Percentiles rank a stretch among this genome's conserved stretches.
phyloP scores from a whole-genome alignment of 2,113 vertebrate species.

The Phaethornis superciliosus region DNA sequence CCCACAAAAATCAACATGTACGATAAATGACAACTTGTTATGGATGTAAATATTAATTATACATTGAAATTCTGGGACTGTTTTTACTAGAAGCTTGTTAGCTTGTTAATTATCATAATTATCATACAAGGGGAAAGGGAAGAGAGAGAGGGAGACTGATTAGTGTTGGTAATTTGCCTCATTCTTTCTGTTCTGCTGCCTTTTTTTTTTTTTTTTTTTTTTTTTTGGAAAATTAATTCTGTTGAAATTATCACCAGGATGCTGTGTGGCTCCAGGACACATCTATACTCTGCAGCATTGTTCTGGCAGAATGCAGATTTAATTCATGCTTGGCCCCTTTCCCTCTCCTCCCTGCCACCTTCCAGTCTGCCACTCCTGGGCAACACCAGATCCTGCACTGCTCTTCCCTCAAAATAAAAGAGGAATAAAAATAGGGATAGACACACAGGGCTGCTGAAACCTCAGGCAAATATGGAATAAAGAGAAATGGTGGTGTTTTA shows the following conservation, averaged over 20 bases:
- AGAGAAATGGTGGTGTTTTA: not conserved
- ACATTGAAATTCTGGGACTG: constrained; percentile 71
- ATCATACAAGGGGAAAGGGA: constrained; percentile 66
- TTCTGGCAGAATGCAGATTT: constrained; percentile 53
- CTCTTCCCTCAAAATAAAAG: not conserved
- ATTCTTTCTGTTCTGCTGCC: constrained; percentile 36
- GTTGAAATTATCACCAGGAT: constrained; percentile 61
- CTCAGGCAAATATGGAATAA: not conserved
- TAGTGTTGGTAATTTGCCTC: constrained; percentile 66
- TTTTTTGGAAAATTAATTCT: constrained; percentile 68
- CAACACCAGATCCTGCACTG: accelerated
- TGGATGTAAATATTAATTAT: constrained; percentile 74
- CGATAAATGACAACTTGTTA: constrained; percentile 67
- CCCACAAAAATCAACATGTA: constrained; percentile 16
- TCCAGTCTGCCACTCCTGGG: constrained; percentile 10
- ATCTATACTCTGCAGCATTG: not conserved
- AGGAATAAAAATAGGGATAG: not conserved
- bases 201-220: constrained; percentile 31
- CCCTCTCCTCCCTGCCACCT: not conserved
- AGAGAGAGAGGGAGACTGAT: constrained; percentile 64
- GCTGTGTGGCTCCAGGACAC: constrained; percentile 48
- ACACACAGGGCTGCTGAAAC: not conserved
- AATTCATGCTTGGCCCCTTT: constrained; percentile 62
- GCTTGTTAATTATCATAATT: constrained; percentile 71
- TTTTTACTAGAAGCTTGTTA: constrained; percentile 71